Evolutionary conservation across 2,797 vertebrate genomes (phyloP).

Genomic region (Artibeus lituratus): DNA sequence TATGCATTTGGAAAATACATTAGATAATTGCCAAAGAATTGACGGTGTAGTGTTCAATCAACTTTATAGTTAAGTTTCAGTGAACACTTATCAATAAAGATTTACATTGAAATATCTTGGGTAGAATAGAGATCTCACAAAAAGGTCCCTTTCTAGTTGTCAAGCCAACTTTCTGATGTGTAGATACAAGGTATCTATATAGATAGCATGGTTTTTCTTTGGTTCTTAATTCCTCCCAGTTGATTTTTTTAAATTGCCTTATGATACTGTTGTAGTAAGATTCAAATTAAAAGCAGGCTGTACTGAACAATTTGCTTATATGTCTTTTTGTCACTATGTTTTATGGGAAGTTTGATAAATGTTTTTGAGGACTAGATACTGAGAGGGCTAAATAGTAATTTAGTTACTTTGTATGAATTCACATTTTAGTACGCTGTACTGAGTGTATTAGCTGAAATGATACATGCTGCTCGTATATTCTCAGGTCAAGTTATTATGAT

Average conservation of each 20-base stretch:
- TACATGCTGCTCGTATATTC: neutral
- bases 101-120: neutral
- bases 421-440: neutral
- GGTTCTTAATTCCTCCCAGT: neutral
- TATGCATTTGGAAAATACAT: slow-evolving; percentile 13
- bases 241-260: neutral
- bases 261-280: neutral
- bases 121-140: neutral
- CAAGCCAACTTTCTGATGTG: neutral
- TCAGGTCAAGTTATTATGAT: neutral
- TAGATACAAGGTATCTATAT: neutral
- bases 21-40: neutral
- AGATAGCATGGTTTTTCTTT: neutral
- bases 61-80: neutral
- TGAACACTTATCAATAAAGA: neutral
- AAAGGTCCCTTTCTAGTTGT: neutral
- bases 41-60: neutral
- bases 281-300: slow-evolving; percentile 36
- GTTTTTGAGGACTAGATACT: slow-evolving; percentile 42
- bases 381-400: neutral
- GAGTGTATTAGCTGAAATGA: neutral
- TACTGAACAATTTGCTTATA: neutral
- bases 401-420: slow-evolving; percentile 10
- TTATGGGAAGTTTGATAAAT: slow-evolving; percentile 19
- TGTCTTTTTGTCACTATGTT: neutral